Conservation (phyloP, 30 jellyfish, hydroid and myxozoan genomes). For the Aurelia sp. region DNA sequence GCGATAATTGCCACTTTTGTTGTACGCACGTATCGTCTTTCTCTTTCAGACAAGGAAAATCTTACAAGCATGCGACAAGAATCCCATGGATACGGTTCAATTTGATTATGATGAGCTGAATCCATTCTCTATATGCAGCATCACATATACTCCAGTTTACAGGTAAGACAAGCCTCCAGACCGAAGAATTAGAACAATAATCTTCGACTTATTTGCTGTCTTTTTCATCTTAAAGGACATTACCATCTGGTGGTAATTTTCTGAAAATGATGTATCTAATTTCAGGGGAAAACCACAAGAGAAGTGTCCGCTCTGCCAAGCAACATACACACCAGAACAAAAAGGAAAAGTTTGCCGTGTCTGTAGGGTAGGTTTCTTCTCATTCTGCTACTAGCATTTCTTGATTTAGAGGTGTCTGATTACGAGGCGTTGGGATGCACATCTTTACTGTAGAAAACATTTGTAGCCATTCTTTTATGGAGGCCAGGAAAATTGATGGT, state of each 20-base stretch:
- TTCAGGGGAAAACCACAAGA: slow-evolving; percentile 98
- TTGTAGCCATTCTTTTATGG: no score
- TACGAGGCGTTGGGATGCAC: no score
- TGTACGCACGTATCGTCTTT: neutral
- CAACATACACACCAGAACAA: slow-evolving; percentile 84
- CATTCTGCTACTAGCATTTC: no score
- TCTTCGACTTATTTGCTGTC: no score
- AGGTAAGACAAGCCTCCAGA: slow-evolving; percentile 51
- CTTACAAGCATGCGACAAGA: slow-evolving; percentile 96
- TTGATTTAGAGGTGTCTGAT: no score
- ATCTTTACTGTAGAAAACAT: no score
- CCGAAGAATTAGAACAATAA: no score
- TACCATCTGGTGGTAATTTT: no score
- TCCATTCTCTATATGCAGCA: slow-evolving; percentile 92
- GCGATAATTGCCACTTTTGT: neutral
- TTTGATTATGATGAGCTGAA: slow-evolving; percentile 95
- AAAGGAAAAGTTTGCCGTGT: slow-evolving; percentile 85
- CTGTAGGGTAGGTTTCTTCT: slow-evolving; percentile 70
- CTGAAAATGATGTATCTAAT: neutral
- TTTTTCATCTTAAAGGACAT: no score
- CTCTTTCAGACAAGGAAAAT: slow-evolving; percentile 90
- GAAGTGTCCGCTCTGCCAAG: slow-evolving; percentile 94
- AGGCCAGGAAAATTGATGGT: no score
- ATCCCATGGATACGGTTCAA: slow-evolving; percentile 88
- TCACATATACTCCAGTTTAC: slow-evolving; percentile 90